Evolutionary conservation across 53 echinoderm and acorn worm species (phyloP), one percentile per base, ranked within the genome.

Genomic region (Stichopus horrens): DNA sequence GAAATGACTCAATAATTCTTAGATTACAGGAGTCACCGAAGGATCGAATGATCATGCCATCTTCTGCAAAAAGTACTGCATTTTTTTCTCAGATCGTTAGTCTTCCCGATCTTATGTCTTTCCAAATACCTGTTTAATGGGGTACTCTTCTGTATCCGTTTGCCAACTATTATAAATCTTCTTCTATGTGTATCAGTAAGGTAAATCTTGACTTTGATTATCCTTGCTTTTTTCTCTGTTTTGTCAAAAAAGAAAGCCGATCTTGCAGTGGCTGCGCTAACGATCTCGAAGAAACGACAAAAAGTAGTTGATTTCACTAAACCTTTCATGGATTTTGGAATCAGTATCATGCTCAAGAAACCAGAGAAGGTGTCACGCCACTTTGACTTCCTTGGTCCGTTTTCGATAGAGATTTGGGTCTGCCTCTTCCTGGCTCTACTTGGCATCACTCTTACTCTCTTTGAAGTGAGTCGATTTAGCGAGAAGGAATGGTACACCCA

Each of bases 281-380:
- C 99, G 21, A 99, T 99, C 74, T 93, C 88, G 60, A 92, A 93
- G 5, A 86, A 94, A 86, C 90, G 99, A 37, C 95, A 99, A 83
- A 89, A 91, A 8, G 93, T 88, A 16, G 90, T 99, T 0, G 94
- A 90, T 7, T 99, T 99, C 91, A 99, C 99, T 68, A 99, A 95
- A 83, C 99, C 99, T 5, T 99, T 93, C 88, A 99, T 99, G 99
- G 96, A 92, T 67, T 88, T 96, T 19, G 99, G 99, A 4, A 93
- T 99, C 57, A 96, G 99, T 77, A 99, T 99, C 63, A 99, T 99
- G 99, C 81, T 95, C 75, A 99, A 94, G 94, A 99, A 93, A 80
- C 92, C 93, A 13, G 88, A 82, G 63, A 80, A 84, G 23, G 75
- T 71, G 23, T 82, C 89, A 71, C 93, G 93, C 7, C 86, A 94